Evolutionary conservation across 2,888 invertebrate species (phyloP), one percentile per base, ranked within the genome.

Genomic region (Dilophus febrilis): DNA sequence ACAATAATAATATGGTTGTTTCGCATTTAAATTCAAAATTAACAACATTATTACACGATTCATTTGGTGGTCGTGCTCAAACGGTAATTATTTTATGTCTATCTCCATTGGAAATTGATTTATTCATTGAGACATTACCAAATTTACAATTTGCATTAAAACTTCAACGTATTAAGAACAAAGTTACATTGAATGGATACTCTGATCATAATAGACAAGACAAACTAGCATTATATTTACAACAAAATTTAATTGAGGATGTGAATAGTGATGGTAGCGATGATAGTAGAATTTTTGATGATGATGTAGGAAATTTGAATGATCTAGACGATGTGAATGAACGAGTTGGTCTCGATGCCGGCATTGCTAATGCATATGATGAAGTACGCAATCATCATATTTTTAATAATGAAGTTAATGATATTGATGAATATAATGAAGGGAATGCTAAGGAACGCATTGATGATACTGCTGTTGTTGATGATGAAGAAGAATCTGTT

Each of bases 41-140:
- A 27, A 77, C 78, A 14, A 77, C 76, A 3, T 66, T 78, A 57
- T 56, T 78, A 1, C 69, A 78, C 58, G 80, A 81, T 53, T 78
- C 80, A 2, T 78, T 81, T 60, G 81, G 81, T 11, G 81, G 80
- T 0, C 67, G 79, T 50, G 78, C 81, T 3, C 77, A 78, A 51
- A 80, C 80, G 3, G 63, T 81, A 59, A 65, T 82, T 2, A 71
- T 81, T 42, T 71, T 79, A 40, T 80, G 80, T 49, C 67, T 79
- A n/a, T 79, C 80, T 31, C 76, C 79, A 12, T 65, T 75, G 44
- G 68, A 77, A 43, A 66, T 72, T 45, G 74, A 79, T 56, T 68
- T 74, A 44, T 68, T 72, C 46, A 79, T 80, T 51, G 79, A 81
- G 51, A 78, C 78, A 4, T 58, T 78, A 22, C 76, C 75, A 51